Evolutionary conservation across 37 sponge, comb jelly and placozoan genomes (phyloP), one percentile per base, ranked within the genome.

Genomic region (Oscarella lobularis): DNA sequence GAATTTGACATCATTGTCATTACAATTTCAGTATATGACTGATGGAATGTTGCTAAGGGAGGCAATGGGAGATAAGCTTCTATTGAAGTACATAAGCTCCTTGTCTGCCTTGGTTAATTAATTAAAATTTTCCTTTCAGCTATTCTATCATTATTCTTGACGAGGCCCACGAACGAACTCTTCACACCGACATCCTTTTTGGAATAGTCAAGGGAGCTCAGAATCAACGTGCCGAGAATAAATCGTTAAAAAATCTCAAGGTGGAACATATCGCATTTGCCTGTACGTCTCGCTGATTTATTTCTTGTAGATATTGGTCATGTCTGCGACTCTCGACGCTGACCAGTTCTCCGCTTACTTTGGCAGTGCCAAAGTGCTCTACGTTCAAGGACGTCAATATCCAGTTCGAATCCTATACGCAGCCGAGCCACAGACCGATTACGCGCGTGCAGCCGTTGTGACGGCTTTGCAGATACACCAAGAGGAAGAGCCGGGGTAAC

Each of bases 41-140:
- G 96, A 95, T 76, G 96, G 96, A 1, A 88, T 91, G 92, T 78
- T 95, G 33, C 80, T 95, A 70, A 79, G 96, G 55, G 96, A 95
- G 74, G 89, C 92, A 33, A 86, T 95, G 2, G 72, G 75, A 1
- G 94, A 95, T 73, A 83, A 90, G 14, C 60, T 81, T 5, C 82
- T 94, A 33, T 81, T 38, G 29, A 87, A 83, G 91, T 90, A 66
- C 37, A 76, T 60, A 0, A 38, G 33, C 34, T 3, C 1, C 32
- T 1, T 2, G 14, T 31, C 14, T 32, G 1, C 37, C 9, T 31
- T 36, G 20, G 9, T 48, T 48, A 48, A 48, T 48, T 27, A 27
- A 20, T 48, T 48, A 27, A 48, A 48, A 48, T 20, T 27, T 48
- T 48, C 20, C 20, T 34, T 2, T 1, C 75, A 88, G 92, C 30